Evolutionary conservation across 2,797 vertebrate genomes (phyloP).

Genomic region (Myotis planiceps): DNA sequence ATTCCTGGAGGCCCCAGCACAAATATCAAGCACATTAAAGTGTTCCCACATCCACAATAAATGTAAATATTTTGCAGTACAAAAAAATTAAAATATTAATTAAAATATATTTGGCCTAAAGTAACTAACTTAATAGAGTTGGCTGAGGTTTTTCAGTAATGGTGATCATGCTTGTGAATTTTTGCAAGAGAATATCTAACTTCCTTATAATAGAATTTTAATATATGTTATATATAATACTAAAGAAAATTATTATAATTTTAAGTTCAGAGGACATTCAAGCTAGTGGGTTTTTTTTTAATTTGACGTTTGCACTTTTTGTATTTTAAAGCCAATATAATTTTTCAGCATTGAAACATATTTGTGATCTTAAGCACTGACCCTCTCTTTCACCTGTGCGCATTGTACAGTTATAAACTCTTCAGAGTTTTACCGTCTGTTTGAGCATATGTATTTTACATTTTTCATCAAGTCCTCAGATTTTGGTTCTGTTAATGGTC

Average conservation of each 20-base stretch:
- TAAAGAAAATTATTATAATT: neutral
- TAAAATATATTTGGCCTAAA: neutral
- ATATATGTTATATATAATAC: neutral
- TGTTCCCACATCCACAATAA: neutral
- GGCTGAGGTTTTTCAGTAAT: neutral
- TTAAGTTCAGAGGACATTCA: neutral
- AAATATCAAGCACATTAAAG: neutral
- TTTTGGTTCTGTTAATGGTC: neutral
- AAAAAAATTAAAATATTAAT: neutral
- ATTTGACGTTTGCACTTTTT: neutral
- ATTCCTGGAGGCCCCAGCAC: neutral
- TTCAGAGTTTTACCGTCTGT: neutral
- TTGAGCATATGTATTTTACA: neutral
- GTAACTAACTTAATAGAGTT: neutral
- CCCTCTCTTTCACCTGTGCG: neutral
- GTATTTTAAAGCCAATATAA: neutral
- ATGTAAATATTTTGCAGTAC: neutral
- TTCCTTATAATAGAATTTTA: neutral
- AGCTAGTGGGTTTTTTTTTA: neutral
- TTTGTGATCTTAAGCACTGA: neutral
- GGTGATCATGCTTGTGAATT: neutral
- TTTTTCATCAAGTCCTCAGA: neutral
- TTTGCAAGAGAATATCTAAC: neutral
- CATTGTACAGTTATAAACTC: neutral
- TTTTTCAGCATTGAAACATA: neutral